Percentiles rank a stretch among this genome's conserved stretches.
Conservation (phyloP, 2,797 vertebrate species). For the Myripristis murdjan region DNA sequence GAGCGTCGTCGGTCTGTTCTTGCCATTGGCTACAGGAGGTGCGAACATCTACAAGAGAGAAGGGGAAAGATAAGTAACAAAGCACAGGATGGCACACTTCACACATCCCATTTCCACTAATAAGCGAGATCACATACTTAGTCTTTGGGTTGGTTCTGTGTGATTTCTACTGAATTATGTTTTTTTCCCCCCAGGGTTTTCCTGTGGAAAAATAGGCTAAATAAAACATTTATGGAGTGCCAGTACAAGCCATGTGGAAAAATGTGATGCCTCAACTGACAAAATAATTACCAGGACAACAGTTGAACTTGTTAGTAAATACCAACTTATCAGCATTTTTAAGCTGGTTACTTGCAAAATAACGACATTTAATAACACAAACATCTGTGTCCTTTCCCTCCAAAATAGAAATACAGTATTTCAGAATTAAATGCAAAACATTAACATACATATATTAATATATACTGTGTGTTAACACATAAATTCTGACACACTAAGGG, state of each 20-base stretch:
- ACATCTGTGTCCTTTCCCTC: background rate
- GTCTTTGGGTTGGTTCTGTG: background rate
- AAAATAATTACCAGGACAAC: background rate
- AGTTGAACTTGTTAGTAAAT: background rate
- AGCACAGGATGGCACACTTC: constrained; percentile 66
- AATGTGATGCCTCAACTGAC: background rate
- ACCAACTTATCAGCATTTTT: background rate
- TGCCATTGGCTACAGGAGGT: constrained; percentile 96
- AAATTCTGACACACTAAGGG: constrained; percentile 18
- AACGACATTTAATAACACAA: background rate
- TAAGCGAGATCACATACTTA: constrained; percentile 47
- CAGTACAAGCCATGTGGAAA: background rate
- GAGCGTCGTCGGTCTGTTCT: constrained; percentile 95
- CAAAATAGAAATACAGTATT: background rate
- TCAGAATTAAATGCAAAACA: constrained; percentile 1
- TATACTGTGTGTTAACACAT: background rate
- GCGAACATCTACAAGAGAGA: constrained; percentile 96
- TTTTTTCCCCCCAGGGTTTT: constrained; percentile 8
- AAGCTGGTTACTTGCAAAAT: background rate
- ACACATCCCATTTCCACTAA: constrained; percentile 64
- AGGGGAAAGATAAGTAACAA: constrained; percentile 62
- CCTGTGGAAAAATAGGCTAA: no score
- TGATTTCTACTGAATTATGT: background rate
- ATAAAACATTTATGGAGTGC: constrained; percentile 3
- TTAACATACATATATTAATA: no score